A percentile compares a stretch with the other conserved stretches of the same genome.
Evolutionary conservation across 92 coral and sea anemone species (phyloP).

Genomic region (Epizoanthus fatuus): DNA sequence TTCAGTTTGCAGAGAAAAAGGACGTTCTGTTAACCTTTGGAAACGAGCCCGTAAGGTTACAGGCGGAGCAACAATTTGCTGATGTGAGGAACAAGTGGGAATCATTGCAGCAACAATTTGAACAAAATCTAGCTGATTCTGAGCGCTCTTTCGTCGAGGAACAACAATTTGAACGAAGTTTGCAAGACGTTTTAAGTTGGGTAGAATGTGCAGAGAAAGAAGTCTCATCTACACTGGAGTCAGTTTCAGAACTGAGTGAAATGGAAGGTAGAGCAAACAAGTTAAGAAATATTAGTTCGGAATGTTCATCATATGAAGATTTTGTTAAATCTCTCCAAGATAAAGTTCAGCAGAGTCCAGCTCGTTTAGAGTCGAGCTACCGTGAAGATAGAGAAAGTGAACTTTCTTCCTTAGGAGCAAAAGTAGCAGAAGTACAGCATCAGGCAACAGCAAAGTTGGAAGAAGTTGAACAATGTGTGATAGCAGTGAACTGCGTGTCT

Average conservation of each 20-base stretch:
- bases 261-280: conserved; percentile 61
- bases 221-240: conserved; percentile 45
- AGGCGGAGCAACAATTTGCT: conserved; percentile 52
- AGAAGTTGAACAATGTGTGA: conserved; percentile 65
- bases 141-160: conserved; percentile 61
- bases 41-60: conserved; percentile 1
- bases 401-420: conserved; percentile 60
- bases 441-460: conserved; percentile 62
- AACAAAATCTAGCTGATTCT: conserved; percentile 63
- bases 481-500: conserved; percentile 51
- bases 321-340: conserved; percentile 67
- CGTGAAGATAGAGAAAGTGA: conserved; percentile 52
- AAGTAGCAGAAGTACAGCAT: conserved; percentile 59
- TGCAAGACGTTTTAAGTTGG: conserved; percentile 76
- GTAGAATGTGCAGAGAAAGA: conserved; percentile 72
- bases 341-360: conserved; percentile 57
- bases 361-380: conserved; percentile 55
- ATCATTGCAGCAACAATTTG: conserved; percentile 60
- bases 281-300: conserved; percentile 57
- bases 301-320: conserved; percentile 72
- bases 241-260: conserved; percentile 64
- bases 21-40: conserved; percentile 6
- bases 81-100: conserved; percentile 76
- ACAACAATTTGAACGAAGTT: conserved; percentile 67
- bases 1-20: conserved; percentile 20